A percentile compares a stretch with the other conserved stretches of the same genome.
phyloP scores from a whole-genome alignment of 1,140 invertebrate genomes.

The Pogonomyrmex barbatus region DNA sequence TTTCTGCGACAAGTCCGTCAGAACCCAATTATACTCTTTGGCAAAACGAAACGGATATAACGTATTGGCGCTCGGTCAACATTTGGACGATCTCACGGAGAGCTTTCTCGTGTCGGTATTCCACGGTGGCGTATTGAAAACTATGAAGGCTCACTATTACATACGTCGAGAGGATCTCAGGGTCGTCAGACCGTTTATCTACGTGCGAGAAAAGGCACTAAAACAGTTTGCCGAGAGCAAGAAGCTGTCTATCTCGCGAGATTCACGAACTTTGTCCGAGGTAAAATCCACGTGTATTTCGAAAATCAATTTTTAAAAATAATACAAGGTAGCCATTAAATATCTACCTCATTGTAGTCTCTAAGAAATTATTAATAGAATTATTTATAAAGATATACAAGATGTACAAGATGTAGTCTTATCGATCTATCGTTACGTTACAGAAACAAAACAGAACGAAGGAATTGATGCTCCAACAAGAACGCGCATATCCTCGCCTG shows the following conservation, averaged over 20 bases:
- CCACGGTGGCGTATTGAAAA: slow-evolving; percentile 91
- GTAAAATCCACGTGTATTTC: slow-evolving; percentile 18
- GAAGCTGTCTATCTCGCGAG: slow-evolving; percentile 89
- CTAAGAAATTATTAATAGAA: neutral
- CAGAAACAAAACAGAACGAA: slow-evolving; percentile 90
- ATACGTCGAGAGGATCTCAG: slow-evolving; percentile 92
- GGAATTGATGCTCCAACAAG: slow-evolving; percentile 91
- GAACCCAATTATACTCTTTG: slow-evolving; percentile 91
- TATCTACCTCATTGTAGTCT: neutral
- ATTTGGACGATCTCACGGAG: slow-evolving; percentile 94
- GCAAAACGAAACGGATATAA: slow-evolving; percentile 93
- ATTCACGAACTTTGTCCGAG: slow-evolving; percentile 83
- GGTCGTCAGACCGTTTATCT: slow-evolving; percentile 95
- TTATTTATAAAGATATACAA: neutral
- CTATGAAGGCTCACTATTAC: slow-evolving; percentile 94
- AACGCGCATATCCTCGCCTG: slow-evolving; percentile 91
- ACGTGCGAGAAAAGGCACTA: slow-evolving; percentile 92
- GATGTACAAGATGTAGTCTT: neutral
- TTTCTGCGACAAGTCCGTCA: slow-evolving; percentile 90
- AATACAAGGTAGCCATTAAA: neutral
- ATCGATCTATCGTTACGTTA: slow-evolving; percentile 46
- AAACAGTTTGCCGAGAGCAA: slow-evolving; percentile 90
- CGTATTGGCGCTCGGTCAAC: slow-evolving; percentile 94
- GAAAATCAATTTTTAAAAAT: neutral
- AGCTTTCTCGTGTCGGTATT: slow-evolving; percentile 94